These are phyloP conservation scores for Bubo scandiacus DNA, from an alignment of 2,113 vertebrate species.

Conservation along the genomic window DNA sequence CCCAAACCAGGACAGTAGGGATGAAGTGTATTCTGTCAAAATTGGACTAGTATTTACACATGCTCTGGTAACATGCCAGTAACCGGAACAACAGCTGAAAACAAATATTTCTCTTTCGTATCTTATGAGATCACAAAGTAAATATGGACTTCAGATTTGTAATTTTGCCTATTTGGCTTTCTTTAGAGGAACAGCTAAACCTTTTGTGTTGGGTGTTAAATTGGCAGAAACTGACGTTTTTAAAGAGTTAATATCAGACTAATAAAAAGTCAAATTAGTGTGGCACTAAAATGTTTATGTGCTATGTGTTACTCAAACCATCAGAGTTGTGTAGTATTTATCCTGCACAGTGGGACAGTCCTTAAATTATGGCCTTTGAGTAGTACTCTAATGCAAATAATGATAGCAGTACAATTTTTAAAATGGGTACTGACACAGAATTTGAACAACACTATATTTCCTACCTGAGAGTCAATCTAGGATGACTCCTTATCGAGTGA, in stretches of 20 bases:
- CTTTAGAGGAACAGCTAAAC: not conserved
- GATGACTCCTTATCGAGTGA: not conserved
- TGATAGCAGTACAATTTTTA: not conserved
- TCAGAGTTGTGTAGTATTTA: not conserved
- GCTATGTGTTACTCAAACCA: not conserved
- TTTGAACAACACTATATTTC: not conserved
- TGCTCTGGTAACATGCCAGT: not conserved
- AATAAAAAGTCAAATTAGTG: not conserved
- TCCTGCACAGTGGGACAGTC: not conserved
- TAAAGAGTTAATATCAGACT: not conserved
- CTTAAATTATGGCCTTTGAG: not conserved
- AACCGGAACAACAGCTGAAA: not conserved
- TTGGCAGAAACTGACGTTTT: not conserved
- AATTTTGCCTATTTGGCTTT: not conserved
- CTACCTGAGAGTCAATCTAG: not conserved
- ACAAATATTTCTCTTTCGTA: not conserved
- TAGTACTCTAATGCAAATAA: not conserved
- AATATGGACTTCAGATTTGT: not conserved
- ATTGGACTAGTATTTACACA: not conserved
- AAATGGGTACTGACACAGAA: not conserved
- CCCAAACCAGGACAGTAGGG: not conserved
- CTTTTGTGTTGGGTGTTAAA: not conserved
- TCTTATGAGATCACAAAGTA: not conserved
- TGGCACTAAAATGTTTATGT: not conserved
- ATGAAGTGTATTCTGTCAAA: not conserved